Base-by-base conservation (phyloP, 2,113 vertebrate species). In the Myotis davidii region DNA sequence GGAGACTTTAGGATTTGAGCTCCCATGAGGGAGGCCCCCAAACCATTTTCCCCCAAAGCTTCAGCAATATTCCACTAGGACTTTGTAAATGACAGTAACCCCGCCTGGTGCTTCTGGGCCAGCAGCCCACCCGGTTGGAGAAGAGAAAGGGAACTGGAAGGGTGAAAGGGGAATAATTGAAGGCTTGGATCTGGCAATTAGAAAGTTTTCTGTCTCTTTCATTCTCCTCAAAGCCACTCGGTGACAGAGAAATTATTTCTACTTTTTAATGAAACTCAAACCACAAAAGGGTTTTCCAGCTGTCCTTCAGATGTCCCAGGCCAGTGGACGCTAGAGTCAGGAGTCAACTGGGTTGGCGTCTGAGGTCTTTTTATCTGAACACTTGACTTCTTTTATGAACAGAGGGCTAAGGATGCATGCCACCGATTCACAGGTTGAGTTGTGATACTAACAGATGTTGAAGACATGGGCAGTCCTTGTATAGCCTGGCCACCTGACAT, bases 31-130 rank as follows among this genome's bases (percentile, higher is more conserved):
- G 45, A 69, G 23, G 10, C 17, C 10, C 42, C 42, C 5, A 18
- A 34, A 16, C 37, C 27, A 32, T 59, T 9, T 9, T 2, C 42
- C 61, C 72, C 52, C 61, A 90, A 81, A 42, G 1, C 14, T 34
- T 95, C 34, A 79, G 32, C 74, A 70, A 73, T 29, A 76, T 54
- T 74, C 69, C 21, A 52, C 32, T n/a, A 34, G 74, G 69, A 17
- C 37, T 20, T 70, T 50, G 42, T 50, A 81, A 88, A 56, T 64
- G 10, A 72, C 39, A 56, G 76, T 34, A 65, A 9, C 27, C 7
- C 16, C 13, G 1, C 10, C 45, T 29, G 7, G 12, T 7, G 34
- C 32, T 82, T 56, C 32, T 39, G 29, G 20, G 29, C 87, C 16
- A 70, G 27, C 3, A 20, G 64, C 12, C 48, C 45, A 17, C 6